Conservation (phyloP, 2,113 vertebrate species). For the Argyrosomus japonicus region DNA sequence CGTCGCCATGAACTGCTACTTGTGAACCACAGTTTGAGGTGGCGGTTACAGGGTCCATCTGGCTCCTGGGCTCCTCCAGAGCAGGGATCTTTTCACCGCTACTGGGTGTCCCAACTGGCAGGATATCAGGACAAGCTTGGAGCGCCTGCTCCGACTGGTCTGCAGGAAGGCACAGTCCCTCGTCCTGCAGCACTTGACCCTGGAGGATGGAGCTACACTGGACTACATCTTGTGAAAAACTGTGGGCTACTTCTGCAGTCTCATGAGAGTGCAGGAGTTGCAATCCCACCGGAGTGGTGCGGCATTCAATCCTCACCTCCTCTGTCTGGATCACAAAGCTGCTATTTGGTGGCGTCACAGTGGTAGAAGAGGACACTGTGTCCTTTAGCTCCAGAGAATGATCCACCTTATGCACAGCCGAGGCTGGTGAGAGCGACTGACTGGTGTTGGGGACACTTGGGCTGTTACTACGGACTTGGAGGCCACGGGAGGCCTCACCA, state of each 20-base stretch:
- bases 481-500: neutral
- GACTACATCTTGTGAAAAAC: conserved; percentile 67
- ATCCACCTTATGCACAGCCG: conserved; percentile 24
- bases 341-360: conserved; percentile 42
- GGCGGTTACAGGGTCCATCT: neutral
- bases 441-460: neutral
- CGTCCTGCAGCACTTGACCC: conserved; percentile 10
- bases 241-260: conserved; percentile 64
- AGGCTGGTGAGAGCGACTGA: neutral
- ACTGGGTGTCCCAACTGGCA: conserved; percentile 46
- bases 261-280: conserved; percentile 73
- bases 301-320: conserved; percentile 81
- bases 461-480: neutral
- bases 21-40: neutral
- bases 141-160: conserved; percentile 41
- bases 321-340: conserved; percentile 81
- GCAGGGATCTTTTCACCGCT: neutral
- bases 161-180: neutral
- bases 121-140: conserved; percentile 75
- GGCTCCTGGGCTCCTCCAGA: conserved; percentile 28
- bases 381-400: conserved; percentile 4
- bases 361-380: neutral
- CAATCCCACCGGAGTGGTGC: conserved; percentile 61
- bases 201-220: conserved; percentile 64
- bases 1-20: neutral